Evolutionary conservation across 2,888 invertebrate species (phyloP).

Genomic region (Sceliomorpha sp.): DNA sequence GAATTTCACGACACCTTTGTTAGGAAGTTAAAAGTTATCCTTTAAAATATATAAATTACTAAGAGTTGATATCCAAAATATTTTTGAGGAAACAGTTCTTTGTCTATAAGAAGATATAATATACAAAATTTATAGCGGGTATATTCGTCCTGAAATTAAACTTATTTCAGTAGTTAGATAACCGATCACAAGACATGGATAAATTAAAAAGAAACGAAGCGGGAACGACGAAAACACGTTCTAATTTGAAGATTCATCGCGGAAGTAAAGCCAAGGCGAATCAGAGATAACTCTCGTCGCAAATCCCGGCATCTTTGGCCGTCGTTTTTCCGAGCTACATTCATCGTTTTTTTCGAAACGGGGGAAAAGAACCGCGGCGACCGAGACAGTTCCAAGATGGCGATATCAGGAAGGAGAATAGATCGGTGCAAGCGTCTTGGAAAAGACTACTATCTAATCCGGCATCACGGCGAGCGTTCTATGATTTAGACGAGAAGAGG

Average conservation of each 20-base stretch:
- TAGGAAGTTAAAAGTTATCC: too few relatives aligned
- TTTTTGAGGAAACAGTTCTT: too few relatives aligned
- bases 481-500: conserved; percentile 59
- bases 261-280: conserved; percentile 82
- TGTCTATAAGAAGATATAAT: too few relatives aligned
- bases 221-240: conserved; percentile 67
- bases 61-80: too few relatives aligned
- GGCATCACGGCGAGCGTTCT: conserved; percentile 48
- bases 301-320: conserved; percentile 70
- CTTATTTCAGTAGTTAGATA: conserved; percentile 34
- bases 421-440: conserved; percentile 35
- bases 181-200: conserved; percentile 37
- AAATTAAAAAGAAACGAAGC: conserved; percentile 52
- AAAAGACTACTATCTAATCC: conserved; percentile 54
- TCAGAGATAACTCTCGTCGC: conserved; percentile 82
- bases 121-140: too few relatives aligned
- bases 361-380: conserved; percentile 40
- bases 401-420: conserved; percentile 55
- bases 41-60: too few relatives aligned
- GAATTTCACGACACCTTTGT: too few relatives aligned
- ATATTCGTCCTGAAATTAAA: conserved; percentile 20
- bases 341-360: conserved; percentile 40
- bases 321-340: conserved; percentile 39
- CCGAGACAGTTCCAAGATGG: conserved; percentile 60
- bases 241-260: conserved; percentile 83